These are phyloP conservation scores for Zosterops japonicus DNA, from an alignment of 2,113 vertebrate genomes.

Conservation along the genomic window DNA sequence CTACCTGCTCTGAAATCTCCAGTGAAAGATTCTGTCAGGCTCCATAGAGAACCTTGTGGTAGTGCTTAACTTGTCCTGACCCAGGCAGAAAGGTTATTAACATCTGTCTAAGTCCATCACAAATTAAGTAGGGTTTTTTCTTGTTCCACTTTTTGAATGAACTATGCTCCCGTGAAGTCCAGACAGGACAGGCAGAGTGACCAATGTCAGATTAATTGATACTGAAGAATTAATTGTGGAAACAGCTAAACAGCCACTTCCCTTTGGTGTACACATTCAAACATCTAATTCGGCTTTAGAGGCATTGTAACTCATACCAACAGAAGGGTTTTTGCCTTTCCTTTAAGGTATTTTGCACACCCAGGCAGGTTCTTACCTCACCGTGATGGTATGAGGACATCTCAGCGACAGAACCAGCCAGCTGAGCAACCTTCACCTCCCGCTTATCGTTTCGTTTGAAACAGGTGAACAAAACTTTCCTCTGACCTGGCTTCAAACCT, in stretches of 20 bases:
- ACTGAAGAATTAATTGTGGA: background rate
- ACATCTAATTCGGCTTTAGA: background rate
- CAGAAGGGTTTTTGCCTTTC: background rate
- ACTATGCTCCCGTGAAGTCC: background rate
- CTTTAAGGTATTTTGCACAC: background rate
- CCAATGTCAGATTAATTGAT: background rate
- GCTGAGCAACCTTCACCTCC: conserved; percentile 96
- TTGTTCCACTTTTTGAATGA: background rate
- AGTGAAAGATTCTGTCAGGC: background rate
- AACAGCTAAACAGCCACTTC: background rate
- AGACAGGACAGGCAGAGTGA: background rate
- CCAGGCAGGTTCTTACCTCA: conserved; percentile 79
- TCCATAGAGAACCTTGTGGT: background rate
- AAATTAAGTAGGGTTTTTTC: background rate
- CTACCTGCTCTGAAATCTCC: background rate
- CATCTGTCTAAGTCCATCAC: background rate
- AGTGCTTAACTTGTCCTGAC: background rate
- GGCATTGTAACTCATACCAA: background rate
- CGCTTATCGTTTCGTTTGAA: conserved; percentile 95
- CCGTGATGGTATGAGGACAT: conserved; percentile 99
- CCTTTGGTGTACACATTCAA: background rate
- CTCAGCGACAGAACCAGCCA: conserved; percentile 96
- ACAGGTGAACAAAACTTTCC: conserved; percentile 94
- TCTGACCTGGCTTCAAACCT: conserved; percentile 97
- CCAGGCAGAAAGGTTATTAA: background rate